phyloP scores from a whole-genome alignment of 1,140 invertebrate genomes.

The Chymomyza costata region DNA sequence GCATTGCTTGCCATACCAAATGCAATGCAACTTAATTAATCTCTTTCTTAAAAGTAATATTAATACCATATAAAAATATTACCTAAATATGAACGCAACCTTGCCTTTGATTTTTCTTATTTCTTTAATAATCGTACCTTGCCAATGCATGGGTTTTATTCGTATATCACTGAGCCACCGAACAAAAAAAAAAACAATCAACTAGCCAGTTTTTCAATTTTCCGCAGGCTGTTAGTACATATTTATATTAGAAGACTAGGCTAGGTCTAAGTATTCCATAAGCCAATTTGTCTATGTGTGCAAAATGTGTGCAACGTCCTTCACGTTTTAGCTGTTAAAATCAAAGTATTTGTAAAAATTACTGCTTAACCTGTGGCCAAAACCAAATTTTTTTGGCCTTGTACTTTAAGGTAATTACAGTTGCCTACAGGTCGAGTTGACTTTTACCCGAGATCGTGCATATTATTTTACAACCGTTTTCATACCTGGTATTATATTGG shows the following conservation, averaged over 20 bases:
- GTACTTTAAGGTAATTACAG: conserved; percentile 91
- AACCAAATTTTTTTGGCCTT: conserved; percentile 44
- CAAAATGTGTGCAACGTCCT: conserved; percentile 22
- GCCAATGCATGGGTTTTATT: conserved; percentile 46
- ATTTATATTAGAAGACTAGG: too few relatives aligned
- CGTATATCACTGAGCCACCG: conserved; percentile 13
- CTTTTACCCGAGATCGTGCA: conserved; percentile 93
- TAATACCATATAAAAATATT: conserved; percentile 32
- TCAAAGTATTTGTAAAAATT: conserved; percentile 20
- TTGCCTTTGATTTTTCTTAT: background rate
- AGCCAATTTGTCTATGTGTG: conserved; percentile 16
- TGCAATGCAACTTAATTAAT: background rate
- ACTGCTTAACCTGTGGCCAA: conserved; percentile 39
- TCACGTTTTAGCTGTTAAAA: background rate
- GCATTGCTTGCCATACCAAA: conserved; percentile 5
- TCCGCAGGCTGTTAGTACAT: too few relatives aligned
- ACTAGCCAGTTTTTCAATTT: conserved; percentile 11
- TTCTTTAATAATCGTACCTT: conserved; percentile 20
- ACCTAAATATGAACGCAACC: conserved; percentile 16
- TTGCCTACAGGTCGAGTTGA: conserved; percentile 92
- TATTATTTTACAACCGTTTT: conserved; percentile 98
- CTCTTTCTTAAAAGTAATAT: conserved; percentile 4
- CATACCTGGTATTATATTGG: conserved; percentile 95
- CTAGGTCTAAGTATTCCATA: too few relatives aligned
- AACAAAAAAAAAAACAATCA: background rate